Percentiles rank a stretch among this genome's conserved stretches.
Evolutionary conservation across 1,140 invertebrate genomes (phyloP).

Genomic region (Pachypeltis micranthus): DNA sequence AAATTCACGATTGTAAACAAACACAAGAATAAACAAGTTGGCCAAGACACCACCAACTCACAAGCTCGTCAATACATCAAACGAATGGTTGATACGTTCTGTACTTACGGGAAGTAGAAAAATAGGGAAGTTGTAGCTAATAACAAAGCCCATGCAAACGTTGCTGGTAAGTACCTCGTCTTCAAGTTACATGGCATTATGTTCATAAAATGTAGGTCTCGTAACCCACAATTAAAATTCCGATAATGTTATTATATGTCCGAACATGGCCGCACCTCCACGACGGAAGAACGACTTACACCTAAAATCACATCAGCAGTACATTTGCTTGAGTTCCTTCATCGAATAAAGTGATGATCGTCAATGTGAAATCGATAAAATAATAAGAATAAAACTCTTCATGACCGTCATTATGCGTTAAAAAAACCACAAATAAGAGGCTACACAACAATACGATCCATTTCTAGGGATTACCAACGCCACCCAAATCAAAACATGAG

Average conservation of each 20-base stretch:
- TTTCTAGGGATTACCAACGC: too few species aligned
- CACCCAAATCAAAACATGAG: too few species aligned
- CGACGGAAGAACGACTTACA: slow-evolving; percentile 16
- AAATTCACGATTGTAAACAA: not conserved
- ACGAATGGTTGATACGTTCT: not conserved
- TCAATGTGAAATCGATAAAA: too few species aligned
- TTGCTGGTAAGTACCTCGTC: slow-evolving; percentile 87
- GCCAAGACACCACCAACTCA: not conserved
- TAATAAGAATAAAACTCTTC: too few species aligned
- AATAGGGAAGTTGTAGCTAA: slow-evolving; percentile 81
- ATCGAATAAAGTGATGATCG: too few species aligned
- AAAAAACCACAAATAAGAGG: too few species aligned
- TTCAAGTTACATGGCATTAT: slow-evolving; percentile 88
- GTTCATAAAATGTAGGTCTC: slow-evolving; percentile 19
- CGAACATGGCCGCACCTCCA: slow-evolving; percentile 27
- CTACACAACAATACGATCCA: too few species aligned
- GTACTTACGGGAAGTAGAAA: slow-evolving; percentile 92
- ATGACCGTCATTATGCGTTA: too few species aligned
- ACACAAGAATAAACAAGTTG: not conserved
- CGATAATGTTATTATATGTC: slow-evolving; percentile 20
- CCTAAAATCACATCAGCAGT: slow-evolving; percentile 15
- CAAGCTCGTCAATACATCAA: not conserved
- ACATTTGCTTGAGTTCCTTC: too few species aligned
- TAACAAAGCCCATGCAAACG: slow-evolving; percentile 88
- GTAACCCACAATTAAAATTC: slow-evolving; percentile 8